phyloP scores from a whole-genome alignment of 2,113 vertebrate species.

The Micronycteris hirsuta region DNA sequence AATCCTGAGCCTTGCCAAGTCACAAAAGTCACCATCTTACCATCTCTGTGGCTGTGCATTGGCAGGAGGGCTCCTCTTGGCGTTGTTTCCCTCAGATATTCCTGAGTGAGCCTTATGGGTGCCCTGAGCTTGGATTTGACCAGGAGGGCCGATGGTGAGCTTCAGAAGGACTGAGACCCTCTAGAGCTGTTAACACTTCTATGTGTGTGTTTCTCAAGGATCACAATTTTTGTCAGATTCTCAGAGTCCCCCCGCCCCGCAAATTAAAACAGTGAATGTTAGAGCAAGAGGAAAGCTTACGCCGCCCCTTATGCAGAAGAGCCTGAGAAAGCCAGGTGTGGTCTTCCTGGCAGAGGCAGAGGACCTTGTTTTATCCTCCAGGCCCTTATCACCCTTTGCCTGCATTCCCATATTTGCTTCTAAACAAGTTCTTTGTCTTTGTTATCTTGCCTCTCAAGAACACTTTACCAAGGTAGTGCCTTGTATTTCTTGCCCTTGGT shows the following conservation, averaged over 20 bases:
- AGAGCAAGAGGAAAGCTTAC: background rate
- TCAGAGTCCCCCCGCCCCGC: background rate
- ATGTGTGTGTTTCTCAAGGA: background rate
- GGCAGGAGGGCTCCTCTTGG: background rate
- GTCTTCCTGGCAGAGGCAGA: background rate
- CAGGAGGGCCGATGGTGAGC: background rate
- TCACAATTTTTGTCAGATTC: background rate
- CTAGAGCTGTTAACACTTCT: background rate
- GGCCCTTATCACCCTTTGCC: background rate
- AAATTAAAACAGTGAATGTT: background rate
- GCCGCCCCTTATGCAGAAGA: background rate
- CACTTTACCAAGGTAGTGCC: background rate
- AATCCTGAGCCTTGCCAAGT: conserved; percentile 72
- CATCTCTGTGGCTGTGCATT: background rate
- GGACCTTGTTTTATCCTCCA: background rate
- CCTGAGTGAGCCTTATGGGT: background rate
- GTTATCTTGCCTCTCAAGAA: background rate
- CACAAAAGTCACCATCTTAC: conserved; percentile 48
- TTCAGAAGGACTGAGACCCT: background rate
- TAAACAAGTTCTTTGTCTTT: conserved; percentile 40
- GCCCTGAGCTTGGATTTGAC: background rate
- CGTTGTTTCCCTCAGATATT: background rate
- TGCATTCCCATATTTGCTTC: background rate
- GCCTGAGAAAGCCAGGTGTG: background rate
- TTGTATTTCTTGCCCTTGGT: background rate